Evolutionary conservation across 2,113 vertebrate species (phyloP), one percentile per base, ranked within the genome.

Genomic region (Zootoca vivipara): DNA sequence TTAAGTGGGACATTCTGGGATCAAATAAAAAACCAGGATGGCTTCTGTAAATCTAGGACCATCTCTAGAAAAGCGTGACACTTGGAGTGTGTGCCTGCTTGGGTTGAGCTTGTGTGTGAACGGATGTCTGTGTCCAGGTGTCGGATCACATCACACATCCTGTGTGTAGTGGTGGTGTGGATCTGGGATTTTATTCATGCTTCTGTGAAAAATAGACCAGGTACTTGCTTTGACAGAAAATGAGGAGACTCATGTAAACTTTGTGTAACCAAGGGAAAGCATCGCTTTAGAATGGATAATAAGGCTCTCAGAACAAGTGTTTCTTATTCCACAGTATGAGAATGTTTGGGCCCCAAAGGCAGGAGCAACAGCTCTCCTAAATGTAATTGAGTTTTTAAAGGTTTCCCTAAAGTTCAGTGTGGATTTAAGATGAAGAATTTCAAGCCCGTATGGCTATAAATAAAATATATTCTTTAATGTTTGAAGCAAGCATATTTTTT

Each of bases 361-460:
- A 86, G 1, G 30, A 62, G 15, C 88, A 92, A 82, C 16, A 92
- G 2, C 3, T 90, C 9, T 89, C 35, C 58, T 90, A 90, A 91
- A 90, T 80, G 8, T 89, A 95, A 88, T 90, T 93, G 85, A 88
- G 52, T 93, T 95, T 96, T 95, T 80, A 90, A 93, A 93, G n/a
- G 35, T 93, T 95, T 95, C 86, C 69, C 78, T 90, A 89, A 93
- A 82, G 84, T 93, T 95, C 84, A 91, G 3, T 52, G 70, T 87
- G 65, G 58, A 95, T 93, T 96, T 94, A 91, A 86, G 87, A 85
- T 90, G 67, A 95, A 93, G 64, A 92, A 92, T 95, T 95, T 95
- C 81, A 93, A 94, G 58, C 0, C 69, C 87, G 0, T 35, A 28
- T 86, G 15, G 15, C 78, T 67, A 94, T 92, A 94, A 95, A 93